These are phyloP conservation scores for Enteromius fasciolatus DNA, from an alignment of 2,797 vertebrate species.

Conservation along the genomic window DNA sequence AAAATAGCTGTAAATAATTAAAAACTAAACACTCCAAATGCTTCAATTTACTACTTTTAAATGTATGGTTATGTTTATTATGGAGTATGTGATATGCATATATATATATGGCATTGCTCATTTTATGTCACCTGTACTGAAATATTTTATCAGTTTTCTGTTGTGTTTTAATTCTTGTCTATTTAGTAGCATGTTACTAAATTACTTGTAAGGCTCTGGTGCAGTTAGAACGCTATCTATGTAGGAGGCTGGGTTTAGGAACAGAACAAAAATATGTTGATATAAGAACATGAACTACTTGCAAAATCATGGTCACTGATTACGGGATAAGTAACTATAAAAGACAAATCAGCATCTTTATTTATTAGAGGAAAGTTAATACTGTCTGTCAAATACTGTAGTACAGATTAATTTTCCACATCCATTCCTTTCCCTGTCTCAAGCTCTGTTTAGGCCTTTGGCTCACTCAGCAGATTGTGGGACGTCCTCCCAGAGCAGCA, in stretches of 20 bases:
- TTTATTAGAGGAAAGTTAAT: not conserved
- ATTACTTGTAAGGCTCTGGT: not conserved
- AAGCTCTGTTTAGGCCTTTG: constrained; percentile 22
- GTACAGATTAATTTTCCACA: constrained; percentile 19
- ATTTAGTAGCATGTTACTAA: not conserved
- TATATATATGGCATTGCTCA: not conserved
- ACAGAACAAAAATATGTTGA: not conserved
- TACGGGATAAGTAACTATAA: not conserved
- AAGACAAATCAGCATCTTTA: not conserved
- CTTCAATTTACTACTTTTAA: too few species aligned
- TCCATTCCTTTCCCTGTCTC: constrained; percentile 23
- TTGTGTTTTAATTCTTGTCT: not conserved
- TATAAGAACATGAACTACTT: not conserved
- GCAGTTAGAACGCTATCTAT: not conserved
- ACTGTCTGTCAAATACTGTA: not conserved
- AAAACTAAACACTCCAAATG: not conserved
- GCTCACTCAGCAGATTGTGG: constrained; percentile 64
- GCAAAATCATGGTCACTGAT: not conserved
- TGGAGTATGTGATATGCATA: not conserved
- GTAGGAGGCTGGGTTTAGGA: not conserved
- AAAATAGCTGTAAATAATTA: not conserved
- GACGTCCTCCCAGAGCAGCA: constrained; percentile 70
- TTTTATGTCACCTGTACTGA: not conserved
- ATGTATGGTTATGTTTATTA: not conserved
- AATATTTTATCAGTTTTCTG: not conserved